phyloP scores from a whole-genome alignment of 2,113 vertebrate genomes.

The Seriola dumerili region DNA sequence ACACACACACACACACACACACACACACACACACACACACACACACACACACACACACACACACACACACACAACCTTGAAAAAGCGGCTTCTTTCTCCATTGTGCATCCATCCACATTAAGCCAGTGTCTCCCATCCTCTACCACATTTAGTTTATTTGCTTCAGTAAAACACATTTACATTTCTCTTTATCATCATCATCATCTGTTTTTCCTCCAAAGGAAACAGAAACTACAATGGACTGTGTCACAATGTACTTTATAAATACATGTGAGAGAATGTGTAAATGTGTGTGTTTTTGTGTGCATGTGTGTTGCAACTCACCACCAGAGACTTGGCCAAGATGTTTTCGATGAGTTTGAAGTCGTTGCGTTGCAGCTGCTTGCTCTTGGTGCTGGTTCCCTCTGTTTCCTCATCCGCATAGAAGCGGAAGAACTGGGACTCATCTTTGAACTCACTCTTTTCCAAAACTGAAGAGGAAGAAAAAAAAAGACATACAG shows the following conservation, averaged over 20 bases:
- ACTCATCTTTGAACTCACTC: constrained; percentile 98
- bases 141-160: neutral
- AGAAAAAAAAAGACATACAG: constrained; percentile 4
- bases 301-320: constrained; percentile 42
- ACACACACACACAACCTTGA: neutral
- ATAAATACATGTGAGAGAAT: neutral
- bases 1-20: neutral
- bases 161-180: neutral
- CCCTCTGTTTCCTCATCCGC: constrained; percentile 98
- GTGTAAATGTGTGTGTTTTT: neutral
- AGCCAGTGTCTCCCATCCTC: neutral
- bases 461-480: constrained; percentile 92
- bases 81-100: neutral
- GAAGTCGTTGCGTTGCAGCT: constrained; percentile 93
- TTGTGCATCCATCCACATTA: neutral
- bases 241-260: neutral
- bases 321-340: constrained; percentile 94
- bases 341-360: constrained; percentile 96
- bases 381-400: constrained; percentile 93
- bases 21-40: too few species aligned
- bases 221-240: neutral
- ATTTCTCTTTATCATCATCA: neutral
- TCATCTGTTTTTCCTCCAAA: neutral
- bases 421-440: constrained; percentile 97
- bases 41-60: too few species aligned